Conservation (phyloP, 2,113 vertebrate genomes). For the zebrafish (Danio rerio) region GRCz12tu NC_133176.1:53506501-53507000, state of each 20-base stretch:
- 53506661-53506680: slow-evolving; percentile 78
- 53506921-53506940: slow-evolving; percentile 36
- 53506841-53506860: slow-evolving; percentile 46
- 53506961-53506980: slow-evolving; percentile 66
- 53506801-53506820: slow-evolving; percentile 48
- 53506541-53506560: background rate
- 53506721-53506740: slow-evolving; percentile 58
- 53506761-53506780: slow-evolving; percentile 51
- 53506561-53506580: background rate
- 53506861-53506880: slow-evolving; percentile 45
- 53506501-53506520: background rate
- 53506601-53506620: background rate
- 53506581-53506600: background rate
- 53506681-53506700: slow-evolving; percentile 71
- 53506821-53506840: slow-evolving; percentile 49
- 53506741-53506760: slow-evolving; percentile 47
- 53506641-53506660: slow-evolving; percentile 70
- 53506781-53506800: slow-evolving; percentile 36
- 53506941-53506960: slow-evolving; percentile 36
- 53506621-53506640: slow-evolving; percentile 44
- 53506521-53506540: background rate
- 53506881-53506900: slow-evolving; percentile 27
- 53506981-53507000: slow-evolving; percentile 37
- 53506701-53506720: slow-evolving; percentile 63
- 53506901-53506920: slow-evolving; percentile 23